phyloP scores from a whole-genome alignment of 2,797 vertebrate species.

The Octomys mimax region DNA sequence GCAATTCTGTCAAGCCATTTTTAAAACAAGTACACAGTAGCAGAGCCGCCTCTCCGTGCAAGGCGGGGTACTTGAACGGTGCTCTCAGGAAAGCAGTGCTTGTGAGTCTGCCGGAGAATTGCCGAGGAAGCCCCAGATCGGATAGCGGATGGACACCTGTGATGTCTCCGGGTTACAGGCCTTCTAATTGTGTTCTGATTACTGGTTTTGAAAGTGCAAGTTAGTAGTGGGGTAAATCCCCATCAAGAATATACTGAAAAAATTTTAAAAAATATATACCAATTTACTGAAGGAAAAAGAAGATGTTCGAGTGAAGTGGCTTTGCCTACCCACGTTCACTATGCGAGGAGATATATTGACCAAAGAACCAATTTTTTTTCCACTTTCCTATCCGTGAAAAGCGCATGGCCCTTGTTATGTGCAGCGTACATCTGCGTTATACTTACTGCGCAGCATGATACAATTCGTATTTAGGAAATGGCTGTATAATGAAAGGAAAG shows the following conservation, averaged over 20 bases:
- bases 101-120: constrained; percentile 76
- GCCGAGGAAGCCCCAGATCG: constrained; percentile 49
- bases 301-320: not conserved
- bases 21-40: constrained; percentile 90
- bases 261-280: not conserved
- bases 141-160: constrained; percentile 49
- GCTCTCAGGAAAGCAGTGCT: constrained; percentile 84
- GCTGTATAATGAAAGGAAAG: not conserved
- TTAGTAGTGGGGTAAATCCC: constrained; percentile 14
- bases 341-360: not conserved
- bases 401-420: not conserved
- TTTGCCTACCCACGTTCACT: not conserved
- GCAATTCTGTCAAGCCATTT: constrained; percentile 92
- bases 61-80: constrained; percentile 87
- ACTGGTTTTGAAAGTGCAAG: constrained; percentile 67
- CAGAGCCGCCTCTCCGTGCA: constrained; percentile 87
- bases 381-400: not conserved
- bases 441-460: accelerated
- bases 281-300: not conserved
- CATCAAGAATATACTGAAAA: not conserved
- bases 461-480: not conserved
- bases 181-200: constrained; percentile 54
- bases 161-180: constrained; percentile 68
- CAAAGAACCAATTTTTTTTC: not conserved
- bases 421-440: not conserved